Evolutionary conservation across 2,888 invertebrate genomes (phyloP).

Genomic region (Penaeus monodon): DNA sequence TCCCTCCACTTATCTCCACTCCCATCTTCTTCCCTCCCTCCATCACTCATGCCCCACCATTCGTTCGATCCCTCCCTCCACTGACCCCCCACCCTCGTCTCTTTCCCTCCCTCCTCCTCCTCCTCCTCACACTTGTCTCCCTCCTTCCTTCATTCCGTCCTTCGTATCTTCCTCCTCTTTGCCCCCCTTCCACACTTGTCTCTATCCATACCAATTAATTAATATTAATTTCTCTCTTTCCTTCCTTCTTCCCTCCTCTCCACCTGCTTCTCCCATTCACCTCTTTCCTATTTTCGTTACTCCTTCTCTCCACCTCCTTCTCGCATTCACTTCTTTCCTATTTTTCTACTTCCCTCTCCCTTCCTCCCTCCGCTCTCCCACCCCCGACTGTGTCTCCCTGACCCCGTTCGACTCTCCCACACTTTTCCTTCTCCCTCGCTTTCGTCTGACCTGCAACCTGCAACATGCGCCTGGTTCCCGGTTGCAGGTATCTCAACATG

Average conservation of each 20-base stretch:
- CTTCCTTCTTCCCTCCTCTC: background rate
- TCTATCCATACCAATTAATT: background rate
- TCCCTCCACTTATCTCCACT: background rate
- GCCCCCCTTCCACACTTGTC: background rate
- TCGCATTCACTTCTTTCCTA: background rate
- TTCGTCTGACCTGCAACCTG: background rate
- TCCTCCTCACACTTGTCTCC: background rate
- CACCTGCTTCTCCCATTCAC: background rate
- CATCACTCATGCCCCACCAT: background rate
- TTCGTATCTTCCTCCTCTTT: background rate
- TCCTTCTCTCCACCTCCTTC: background rate
- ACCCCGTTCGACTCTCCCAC: background rate
- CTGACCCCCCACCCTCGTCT: no score
- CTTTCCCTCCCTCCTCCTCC: background rate
- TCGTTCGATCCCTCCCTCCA: conserved; percentile 4
- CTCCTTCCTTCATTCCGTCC: background rate
- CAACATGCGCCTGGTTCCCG: no score
- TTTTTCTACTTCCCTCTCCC: background rate
- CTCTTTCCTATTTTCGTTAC: background rate
- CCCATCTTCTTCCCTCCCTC: background rate
- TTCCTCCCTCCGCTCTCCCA: background rate
- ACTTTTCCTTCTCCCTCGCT: background rate
- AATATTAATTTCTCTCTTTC: background rate
- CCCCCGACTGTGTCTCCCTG: background rate
- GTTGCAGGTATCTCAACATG: no score